Evolutionary conservation across 2,113 vertebrate species (phyloP), one percentile per base, ranked within the genome.

Genomic region (Taxidea taxus): DNA sequence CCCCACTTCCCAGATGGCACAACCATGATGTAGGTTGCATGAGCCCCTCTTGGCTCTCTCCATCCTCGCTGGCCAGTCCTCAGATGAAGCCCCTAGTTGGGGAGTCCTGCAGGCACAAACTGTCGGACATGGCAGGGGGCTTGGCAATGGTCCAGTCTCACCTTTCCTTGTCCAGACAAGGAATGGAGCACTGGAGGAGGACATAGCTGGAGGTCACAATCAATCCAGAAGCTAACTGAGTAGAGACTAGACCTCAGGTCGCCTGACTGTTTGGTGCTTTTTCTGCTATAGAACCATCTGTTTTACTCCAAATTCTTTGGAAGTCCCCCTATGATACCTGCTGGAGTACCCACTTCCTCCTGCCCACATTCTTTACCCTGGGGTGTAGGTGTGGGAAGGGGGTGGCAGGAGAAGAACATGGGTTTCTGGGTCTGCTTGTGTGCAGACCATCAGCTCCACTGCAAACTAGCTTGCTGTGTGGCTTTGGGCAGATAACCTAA

Each of bases 271-370:
- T 1, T 15, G 75, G 6, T 37, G 37, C 3, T 37, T 88, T 88
- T 58, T 29, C 20, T 2, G 3, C 14, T 14, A 2, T 0, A 49
- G 21, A 77, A 4, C 44, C 4, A 6, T 10, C 3, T 1, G n/a
- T 37, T 4, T 16, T 74, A 9, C n/a, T 39, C 4, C 18, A 27
- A 1, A 42, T 10, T 90, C 49, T 83, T 90, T 34, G 72, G 15
- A 54, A 56, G 37, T 10, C 12, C 77, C 60, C 34, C 66, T 9
- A 4, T 49, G 34, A 51, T 6, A 42, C 4, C 8, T 66, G 16
- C 37, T 11, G 39, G 39, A 42, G 62, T 39, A 23, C 70, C 51
- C 51, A 49, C 20, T 1, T 7, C 64, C 37, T 49, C 34, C 56
- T n/a, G 29, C 49, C 7, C 42, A 7, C 21, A 16, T 15, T 54